phyloP scores from a whole-genome alignment of 2,113 vertebrate species.

The Podarcis cretensis region DNA sequence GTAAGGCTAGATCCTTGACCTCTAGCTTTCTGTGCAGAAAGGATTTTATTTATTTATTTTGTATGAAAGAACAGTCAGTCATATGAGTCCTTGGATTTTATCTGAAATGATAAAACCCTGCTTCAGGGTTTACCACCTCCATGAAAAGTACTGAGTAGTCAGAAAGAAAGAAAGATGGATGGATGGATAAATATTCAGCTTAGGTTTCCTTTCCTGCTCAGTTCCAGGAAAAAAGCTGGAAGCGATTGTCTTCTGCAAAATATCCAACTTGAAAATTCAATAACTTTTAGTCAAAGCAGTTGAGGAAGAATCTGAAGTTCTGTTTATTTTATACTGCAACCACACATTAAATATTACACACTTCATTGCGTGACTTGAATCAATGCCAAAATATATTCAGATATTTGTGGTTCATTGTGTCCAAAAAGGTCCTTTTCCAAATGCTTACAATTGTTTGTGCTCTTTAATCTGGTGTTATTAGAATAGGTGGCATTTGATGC shows the following conservation, averaged over 20 bases:
- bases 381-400: conserved; percentile 20
- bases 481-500: not conserved
- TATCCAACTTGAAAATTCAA: not conserved
- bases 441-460: not conserved
- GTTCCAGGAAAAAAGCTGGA: not conserved
- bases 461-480: not conserved
- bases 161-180: not conserved
- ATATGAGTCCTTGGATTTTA: not conserved
- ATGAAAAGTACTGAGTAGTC: not conserved
- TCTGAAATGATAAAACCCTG: not conserved
- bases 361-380: conserved; percentile 15
- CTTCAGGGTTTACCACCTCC: not conserved
- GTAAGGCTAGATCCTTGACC: not conserved
- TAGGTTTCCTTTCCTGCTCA: conserved; percentile 21
- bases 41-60: not conserved
- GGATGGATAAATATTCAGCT: not conserved
- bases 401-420: conserved; percentile 18
- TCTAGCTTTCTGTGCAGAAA: not conserved
- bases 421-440: not conserved
- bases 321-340: not conserved
- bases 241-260: not conserved
- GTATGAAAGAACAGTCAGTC: not conserved
- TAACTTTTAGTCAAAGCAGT: conserved; percentile 11
- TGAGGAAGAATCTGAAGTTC: not conserved
- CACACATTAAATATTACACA: conserved; percentile 6